Evolutionary conservation across 2,888 invertebrate species (phyloP).

Genomic region (Tachystola acroxantha): DNA sequence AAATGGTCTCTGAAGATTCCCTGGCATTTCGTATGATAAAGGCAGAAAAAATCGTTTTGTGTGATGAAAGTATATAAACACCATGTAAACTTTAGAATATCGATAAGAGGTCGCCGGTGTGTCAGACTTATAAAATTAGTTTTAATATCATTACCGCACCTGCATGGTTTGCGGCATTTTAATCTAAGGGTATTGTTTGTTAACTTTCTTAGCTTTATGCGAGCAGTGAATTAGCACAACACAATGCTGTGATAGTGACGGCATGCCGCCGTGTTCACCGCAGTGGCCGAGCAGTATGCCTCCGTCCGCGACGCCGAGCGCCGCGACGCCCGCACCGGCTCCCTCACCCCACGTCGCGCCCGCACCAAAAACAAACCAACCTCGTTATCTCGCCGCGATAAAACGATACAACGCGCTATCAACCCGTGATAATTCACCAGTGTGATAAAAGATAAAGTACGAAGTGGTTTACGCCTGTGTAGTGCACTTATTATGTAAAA

Average conservation of each 20-base stretch:
- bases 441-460: conserved; percentile 70
- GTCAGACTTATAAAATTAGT: too few species aligned
- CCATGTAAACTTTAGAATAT: too few species aligned
- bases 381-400: conserved; percentile 66
- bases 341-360: conserved; percentile 17
- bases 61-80: too few species aligned
- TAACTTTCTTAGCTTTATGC: too few species aligned
- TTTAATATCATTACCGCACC: too few species aligned
- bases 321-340: conserved; percentile 32
- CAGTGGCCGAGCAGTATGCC: conserved; percentile 38
- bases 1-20: too few species aligned
- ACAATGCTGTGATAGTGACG: conserved; percentile 18
- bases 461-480: conserved; percentile 59
- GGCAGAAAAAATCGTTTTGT: too few species aligned
- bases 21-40: too few species aligned
- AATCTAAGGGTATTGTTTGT: too few species aligned
- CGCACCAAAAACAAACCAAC: conserved; percentile 60
- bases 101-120: too few species aligned
- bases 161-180: too few species aligned
- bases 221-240: conserved; percentile 1
- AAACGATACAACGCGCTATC: conserved; percentile 58
- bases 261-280: conserved; percentile 9
- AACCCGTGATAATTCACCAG: conserved; percentile 57
- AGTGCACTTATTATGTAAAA: conserved; percentile 66
- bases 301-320: conserved; percentile 50